Evolutionary conservation across 2,797 vertebrate species (phyloP).

Genomic region (Phataginus tricuspis): DNA sequence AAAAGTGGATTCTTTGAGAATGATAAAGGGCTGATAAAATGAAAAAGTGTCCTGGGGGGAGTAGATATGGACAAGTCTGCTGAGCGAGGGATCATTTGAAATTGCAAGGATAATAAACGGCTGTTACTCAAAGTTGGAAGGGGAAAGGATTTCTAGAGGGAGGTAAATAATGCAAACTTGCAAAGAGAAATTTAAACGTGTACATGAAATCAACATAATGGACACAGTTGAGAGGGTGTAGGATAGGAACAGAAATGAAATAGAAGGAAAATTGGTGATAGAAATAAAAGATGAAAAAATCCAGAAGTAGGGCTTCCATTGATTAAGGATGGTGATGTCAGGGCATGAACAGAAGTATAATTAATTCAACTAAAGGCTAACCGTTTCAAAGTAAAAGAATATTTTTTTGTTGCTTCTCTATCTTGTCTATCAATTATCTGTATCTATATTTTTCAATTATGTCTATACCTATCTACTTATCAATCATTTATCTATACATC

Average conservation of each 20-base stretch:
- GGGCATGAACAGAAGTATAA: neutral
- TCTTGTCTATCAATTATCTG: too few relatives aligned
- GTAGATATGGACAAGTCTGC: accelerated
- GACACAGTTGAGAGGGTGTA: neutral
- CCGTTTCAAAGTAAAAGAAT: neutral
- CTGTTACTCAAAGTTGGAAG: neutral
- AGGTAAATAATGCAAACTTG: neutral
- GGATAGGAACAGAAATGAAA: too few relatives aligned
- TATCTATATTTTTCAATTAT: neutral
- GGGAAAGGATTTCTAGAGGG: neutral
- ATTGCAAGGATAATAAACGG: neutral
- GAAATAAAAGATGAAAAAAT: neutral
- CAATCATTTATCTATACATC: neutral
- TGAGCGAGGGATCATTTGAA: neutral
- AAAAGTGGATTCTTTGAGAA: neutral
- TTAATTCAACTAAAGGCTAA: neutral
- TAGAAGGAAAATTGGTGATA: neutral
- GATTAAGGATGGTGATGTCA: neutral
- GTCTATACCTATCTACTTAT: neutral
- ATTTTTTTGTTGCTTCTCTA: neutral
- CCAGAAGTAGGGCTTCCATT: neutral
- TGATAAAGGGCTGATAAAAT: neutral
- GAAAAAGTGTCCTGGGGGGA: neutral
- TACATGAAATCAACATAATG: neutral
- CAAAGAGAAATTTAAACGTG: neutral